These are phyloP conservation scores for Aegotheles bennettii DNA, from an alignment of 2,113 vertebrate genomes.

Conservation along the genomic window DNA sequence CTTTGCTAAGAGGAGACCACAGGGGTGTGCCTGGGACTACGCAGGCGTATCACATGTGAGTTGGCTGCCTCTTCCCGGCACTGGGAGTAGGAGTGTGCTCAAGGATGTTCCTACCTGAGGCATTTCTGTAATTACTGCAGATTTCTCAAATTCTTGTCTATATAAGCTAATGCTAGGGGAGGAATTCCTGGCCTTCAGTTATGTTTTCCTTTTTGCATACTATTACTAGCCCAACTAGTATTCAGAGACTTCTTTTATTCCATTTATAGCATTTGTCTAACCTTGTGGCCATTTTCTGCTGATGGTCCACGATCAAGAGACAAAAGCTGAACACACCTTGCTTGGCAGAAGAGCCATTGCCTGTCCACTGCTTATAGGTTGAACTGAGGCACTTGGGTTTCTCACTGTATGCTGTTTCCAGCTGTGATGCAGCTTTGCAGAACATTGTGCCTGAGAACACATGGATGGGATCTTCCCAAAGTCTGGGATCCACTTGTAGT, in stretches of 20 bases:
- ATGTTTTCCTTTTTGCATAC: neutral
- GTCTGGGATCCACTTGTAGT: neutral
- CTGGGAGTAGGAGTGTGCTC: neutral
- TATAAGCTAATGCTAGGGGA: neutral
- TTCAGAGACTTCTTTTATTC: neutral
- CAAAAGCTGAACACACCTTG: neutral
- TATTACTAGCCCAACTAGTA: neutral
- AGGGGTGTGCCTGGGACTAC: neutral
- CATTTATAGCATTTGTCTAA: neutral
- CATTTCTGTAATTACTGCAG: neutral
- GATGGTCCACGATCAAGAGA: neutral
- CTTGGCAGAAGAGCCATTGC: neutral
- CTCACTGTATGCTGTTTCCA: neutral
- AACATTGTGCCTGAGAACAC: neutral
- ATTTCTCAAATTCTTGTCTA: neutral
- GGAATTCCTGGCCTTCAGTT: neutral
- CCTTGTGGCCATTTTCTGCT: neutral
- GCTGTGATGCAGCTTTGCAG: neutral
- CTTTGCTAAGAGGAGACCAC: neutral
- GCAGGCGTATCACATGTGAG: rapidly evolving
- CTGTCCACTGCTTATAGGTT: neutral
- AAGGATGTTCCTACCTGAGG: neutral
- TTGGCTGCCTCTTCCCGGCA: neutral
- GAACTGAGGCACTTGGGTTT: neutral
- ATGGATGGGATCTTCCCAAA: rapidly evolving